Percentiles rank a stretch among this genome's conserved stretches.
Conservation (phyloP, 1,140 invertebrate species). For the Sycophila sp. region DNA sequence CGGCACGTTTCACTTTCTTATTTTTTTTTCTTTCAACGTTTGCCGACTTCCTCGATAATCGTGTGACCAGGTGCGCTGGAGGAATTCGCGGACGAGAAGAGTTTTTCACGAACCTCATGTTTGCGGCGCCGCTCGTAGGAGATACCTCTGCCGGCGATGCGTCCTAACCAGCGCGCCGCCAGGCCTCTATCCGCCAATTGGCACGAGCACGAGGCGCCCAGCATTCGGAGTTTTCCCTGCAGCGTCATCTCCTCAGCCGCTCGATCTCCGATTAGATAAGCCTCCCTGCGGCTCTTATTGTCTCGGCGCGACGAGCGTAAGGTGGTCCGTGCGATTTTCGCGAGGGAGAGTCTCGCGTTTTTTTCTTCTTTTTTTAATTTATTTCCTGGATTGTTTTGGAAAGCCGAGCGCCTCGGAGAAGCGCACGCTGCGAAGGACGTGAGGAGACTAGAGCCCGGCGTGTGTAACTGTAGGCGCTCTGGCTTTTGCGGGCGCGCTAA, state of each 20-base stretch:
- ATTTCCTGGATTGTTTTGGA: not conserved
- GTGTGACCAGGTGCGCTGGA: too few species aligned
- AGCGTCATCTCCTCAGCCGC: slow-evolving; percentile 57
- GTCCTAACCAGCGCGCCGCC: slow-evolving; percentile 37
- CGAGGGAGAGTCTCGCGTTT: not conserved
- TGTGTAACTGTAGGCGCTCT: not conserved
- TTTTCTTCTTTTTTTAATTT: not conserved
- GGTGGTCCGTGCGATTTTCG: not conserved
- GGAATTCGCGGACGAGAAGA: too few species aligned
- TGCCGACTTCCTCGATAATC: too few species aligned
- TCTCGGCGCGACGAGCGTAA: not conserved
- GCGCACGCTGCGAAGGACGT: slow-evolving; percentile 39
- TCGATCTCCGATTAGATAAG: not conserved
- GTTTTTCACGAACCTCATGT: slow-evolving; percentile 61
- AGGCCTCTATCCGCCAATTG: slow-evolving; percentile 42
- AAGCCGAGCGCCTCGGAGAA: not conserved
- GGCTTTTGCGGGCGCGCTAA: not conserved
- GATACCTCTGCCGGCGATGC: slow-evolving; percentile 50
- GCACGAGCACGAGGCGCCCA: too few species aligned
- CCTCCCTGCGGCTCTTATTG: not conserved
- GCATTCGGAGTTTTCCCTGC: slow-evolving; percentile 49
- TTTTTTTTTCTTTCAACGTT: too few species aligned
- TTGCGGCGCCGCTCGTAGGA: slow-evolving; percentile 49
- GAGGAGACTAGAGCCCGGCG: slow-evolving; percentile 37
- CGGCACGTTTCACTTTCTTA: too few species aligned